Evolutionary conservation across 2,113 vertebrate genomes (phyloP), one percentile per base, ranked within the genome.

Genomic region (Nibea albiflora): DNA sequence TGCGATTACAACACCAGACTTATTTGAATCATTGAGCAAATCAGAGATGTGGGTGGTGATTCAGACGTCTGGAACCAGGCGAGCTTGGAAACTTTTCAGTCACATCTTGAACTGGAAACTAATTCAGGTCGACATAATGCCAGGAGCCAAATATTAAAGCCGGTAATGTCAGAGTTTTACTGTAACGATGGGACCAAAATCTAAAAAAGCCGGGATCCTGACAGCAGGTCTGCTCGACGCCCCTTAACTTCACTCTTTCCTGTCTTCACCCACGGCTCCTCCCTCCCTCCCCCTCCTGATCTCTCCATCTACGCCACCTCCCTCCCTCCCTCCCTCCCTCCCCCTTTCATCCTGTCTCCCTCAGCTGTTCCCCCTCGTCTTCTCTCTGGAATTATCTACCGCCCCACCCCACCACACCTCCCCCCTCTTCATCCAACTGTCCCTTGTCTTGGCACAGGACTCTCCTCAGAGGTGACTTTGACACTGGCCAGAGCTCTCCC

Each of bases 391-490:
- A 84, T 92, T 84, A 91, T 86, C 88, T 84, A 14, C 77, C 64
- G 19, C 77, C 84, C 81, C 61, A 11, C 76, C 78, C 63, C 53
- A 28, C 28, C 47, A 12, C 12, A 2, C 54, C 19, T 47, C 71
- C 22, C 7, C 17, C 52, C 79, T 73, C 67, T 46, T 28, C 24
- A 19, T 63, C 90, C 85, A 76, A 86, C 85, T 90, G 85, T 83
- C 87, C 85, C 85, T 74, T 22, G 76, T 90, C 82, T 92, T 94
- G 94, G 90, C 92, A 86, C 79, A 60, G 50, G 85, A 24, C 73
- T 85, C 85, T 94, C 90, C 92, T 93, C 90, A 90, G 88, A 93
- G 92, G 92, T 95, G 94, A 94, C 94, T 93, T 93, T 95, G 95
- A 95, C 89, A 81, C 90, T 83, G 89, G 73, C 88, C 89, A 94